Evolutionary conservation across 2,888 invertebrate species (phyloP).

Genomic region (Autographa gamma): DNA sequence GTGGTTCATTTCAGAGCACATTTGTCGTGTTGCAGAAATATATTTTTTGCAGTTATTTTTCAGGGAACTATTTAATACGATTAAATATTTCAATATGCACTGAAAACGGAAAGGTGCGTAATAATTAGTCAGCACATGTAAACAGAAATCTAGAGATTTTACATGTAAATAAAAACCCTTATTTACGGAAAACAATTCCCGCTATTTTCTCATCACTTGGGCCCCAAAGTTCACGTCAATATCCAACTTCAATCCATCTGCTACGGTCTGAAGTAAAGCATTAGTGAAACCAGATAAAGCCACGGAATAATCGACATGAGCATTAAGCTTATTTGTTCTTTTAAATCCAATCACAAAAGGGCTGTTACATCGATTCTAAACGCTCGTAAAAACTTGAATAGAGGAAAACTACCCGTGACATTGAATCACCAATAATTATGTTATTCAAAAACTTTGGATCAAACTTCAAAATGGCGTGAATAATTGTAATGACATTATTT

Average conservation of each 20-base stretch:
- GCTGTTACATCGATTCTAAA: constrained; percentile 54
- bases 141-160: background rate
- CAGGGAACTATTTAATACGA: no score
- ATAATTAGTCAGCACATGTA: no score
- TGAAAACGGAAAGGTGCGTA: no score
- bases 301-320: constrained; percentile 55
- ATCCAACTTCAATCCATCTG: constrained; percentile 68
- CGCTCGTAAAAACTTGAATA: constrained; percentile 50
- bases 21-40: no score
- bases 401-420: constrained; percentile 50
- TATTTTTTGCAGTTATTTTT: no score
- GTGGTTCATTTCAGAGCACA: no score
- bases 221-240: constrained; percentile 49
- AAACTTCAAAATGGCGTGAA: constrained; percentile 49
- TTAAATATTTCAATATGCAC: no score
- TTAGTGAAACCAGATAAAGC: constrained; percentile 62
- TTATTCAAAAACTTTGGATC: constrained; percentile 41
- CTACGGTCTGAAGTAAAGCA: constrained; percentile 65
- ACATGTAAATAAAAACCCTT: background rate
- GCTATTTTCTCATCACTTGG: constrained; percentile 27
- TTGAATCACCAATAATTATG: constrained; percentile 55
- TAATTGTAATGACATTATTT: constrained; percentile 60
- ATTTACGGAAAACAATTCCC: background rate
- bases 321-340: constrained; percentile 57
- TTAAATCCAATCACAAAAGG: constrained; percentile 52